Percentiles rank a stretch among this genome's conserved stretches.
phyloP scores from a whole-genome alignment of 2,113 vertebrate genomes.

The Butorides virescens region DNA sequence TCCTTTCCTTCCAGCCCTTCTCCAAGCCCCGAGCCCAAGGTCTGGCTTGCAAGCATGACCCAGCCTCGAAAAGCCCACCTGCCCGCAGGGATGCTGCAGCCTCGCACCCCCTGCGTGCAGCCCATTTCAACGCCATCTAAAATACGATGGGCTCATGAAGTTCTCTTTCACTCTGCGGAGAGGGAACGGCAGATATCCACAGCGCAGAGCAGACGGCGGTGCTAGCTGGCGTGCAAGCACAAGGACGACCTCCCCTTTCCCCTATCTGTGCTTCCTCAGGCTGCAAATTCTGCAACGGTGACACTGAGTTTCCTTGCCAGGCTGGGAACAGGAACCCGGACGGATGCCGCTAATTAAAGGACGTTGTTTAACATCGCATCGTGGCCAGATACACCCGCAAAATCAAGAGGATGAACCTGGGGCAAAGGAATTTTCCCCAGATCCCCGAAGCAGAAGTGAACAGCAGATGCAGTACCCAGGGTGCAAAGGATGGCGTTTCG shows the following conservation, averaged over 20 bases:
- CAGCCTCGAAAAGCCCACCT: neutral
- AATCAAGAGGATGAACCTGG: neutral
- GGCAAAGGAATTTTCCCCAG: fast-evolving
- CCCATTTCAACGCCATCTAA: neutral
- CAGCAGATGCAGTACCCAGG: fast-evolving
- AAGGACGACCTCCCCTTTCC: neutral
- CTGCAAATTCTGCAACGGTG: neutral
- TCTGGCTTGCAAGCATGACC: neutral
- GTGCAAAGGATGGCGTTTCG: neutral
- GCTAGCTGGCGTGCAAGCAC: neutral
- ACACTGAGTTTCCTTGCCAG: neutral
- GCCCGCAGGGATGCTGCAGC: neutral
- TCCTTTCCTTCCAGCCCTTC: neutral
- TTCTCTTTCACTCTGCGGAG: neutral
- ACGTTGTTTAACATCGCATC: neutral
- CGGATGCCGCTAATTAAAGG: neutral
- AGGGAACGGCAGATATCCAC: neutral
- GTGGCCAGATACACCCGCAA: neutral
- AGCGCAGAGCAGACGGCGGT: neutral
- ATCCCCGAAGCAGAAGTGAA: neutral
- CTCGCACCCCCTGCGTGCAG: fast-evolving
- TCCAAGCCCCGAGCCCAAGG: neutral
- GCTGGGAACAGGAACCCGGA: neutral
- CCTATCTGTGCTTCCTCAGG: neutral
- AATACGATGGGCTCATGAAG: fast-evolving